Base-by-base conservation (phyloP, 2,888 invertebrate species). In the Dioctria rufipes region DNA sequence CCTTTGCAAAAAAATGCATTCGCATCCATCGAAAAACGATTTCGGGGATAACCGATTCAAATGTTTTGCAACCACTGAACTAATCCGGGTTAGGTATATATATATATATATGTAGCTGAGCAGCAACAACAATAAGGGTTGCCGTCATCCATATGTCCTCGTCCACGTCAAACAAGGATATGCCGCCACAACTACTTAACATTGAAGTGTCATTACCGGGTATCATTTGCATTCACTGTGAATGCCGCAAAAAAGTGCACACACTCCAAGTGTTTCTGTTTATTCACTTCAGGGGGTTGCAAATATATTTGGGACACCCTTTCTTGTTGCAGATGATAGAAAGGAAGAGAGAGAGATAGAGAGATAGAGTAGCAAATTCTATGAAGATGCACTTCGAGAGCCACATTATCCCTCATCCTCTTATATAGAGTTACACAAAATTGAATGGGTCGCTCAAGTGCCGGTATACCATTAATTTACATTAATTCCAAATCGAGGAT, bases 401-500 rank as follows among this genome's bases (percentile, higher is more conserved):
- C 25, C 13, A 11, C 37, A 51, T 71, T 51, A 71, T 71, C 71
- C 71, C 71, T 71, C 51, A 40, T 42, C 40, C 25, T 11, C 4
- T 25, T 25, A 25, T 25, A 25, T 25, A 25, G 25, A 25, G 25
- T 25, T 25, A 25, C 25, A 25, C 25, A 25, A 25, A 25, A 25
- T 13, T 58, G 25, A 66, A 66, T 66, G 40, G n/a, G 25, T 66
- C 39, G 39, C 13, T 75, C 63, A 66, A 49, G 80, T 81, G 78
- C 82, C 83, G 82, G 82, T 77, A 85, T 83, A 87, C 87, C 88
- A 88, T 88, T 88, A 88, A 88, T 88, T 88, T 88, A 88, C 87
- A 88, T 88, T 88, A 88, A 88, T 88, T 88, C 88, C 87, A 84
- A 86, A 88, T 88, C 88, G 88, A 86, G 85, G 49, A 78, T 49